phyloP scores from a whole-genome alignment of 2,888 invertebrate genomes.

The Dascillus cervinus region DNA sequence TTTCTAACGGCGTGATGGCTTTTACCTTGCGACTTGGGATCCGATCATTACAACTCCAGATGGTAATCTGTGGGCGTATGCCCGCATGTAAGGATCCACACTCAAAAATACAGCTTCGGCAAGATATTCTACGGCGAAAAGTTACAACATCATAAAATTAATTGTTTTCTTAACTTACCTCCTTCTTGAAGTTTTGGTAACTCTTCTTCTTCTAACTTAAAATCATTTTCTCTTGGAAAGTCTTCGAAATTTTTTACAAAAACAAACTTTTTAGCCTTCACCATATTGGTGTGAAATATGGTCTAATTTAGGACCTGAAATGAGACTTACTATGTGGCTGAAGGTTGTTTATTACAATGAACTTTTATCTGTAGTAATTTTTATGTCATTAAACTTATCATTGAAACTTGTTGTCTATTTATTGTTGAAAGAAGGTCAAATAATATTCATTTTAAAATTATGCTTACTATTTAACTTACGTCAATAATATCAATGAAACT shows the following conservation, averaged over 20 bases:
- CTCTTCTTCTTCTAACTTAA: conserved; percentile 60
- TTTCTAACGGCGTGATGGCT: background rate
- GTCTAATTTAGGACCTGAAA: no score
- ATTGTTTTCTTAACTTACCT: conserved; percentile 44
- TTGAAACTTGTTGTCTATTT: no score
- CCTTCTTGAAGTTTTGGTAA: conserved; percentile 57
- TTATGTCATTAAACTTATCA: no score
- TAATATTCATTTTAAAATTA: no score
- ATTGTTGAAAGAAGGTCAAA: no score
- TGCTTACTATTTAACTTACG: no score
- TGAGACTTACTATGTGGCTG: no score
- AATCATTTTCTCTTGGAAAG: conserved; percentile 56
- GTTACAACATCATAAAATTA: background rate
- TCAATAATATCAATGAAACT: no score
- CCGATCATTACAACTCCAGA: conserved; percentile 62
- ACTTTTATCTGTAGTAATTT: no score
- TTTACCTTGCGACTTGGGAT: conserved; percentile 59
- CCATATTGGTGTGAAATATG: no score
- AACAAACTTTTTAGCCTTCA: conserved; percentile 56
- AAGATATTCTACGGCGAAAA: conserved; percentile 50
- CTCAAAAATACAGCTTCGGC: conserved; percentile 61
- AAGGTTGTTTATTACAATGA: no score
- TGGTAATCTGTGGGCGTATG: conserved; percentile 46
- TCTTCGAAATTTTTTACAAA: conserved; percentile 58
- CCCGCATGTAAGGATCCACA: conserved; percentile 67